Conservation (phyloP, 2,797 vertebrate species). For the Myripristis jacobus region DNA sequence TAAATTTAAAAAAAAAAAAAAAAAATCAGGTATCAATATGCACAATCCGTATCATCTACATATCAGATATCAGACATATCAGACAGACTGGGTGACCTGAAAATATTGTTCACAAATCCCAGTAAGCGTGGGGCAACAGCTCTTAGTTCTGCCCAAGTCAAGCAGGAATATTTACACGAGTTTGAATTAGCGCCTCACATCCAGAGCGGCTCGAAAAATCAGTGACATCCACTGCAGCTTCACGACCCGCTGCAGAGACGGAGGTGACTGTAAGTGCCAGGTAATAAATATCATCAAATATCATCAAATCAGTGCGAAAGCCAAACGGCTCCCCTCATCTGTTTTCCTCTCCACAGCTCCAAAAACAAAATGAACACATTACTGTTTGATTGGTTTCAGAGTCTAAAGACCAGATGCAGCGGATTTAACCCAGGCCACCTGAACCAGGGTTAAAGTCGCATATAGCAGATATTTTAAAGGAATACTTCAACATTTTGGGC, state of each 20-base stretch:
- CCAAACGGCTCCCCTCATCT: constrained; percentile 17
- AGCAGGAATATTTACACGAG: constrained; percentile 26
- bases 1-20: constrained; percentile 7
- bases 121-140: constrained; percentile 19
- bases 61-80: constrained; percentile 16
- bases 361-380: constrained; percentile 17
- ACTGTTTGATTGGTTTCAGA: constrained; percentile 1
- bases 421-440: background rate
- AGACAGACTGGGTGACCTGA: constrained; percentile 38
- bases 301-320: constrained; percentile 20
- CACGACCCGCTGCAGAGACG: constrained; percentile 28
- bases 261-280: constrained; percentile 39
- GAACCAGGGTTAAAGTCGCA: constrained; percentile 7
- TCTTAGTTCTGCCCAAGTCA: constrained; percentile 23
- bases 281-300: constrained; percentile 17
- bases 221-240: constrained; percentile 3
- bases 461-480: constrained; percentile 1
- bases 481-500: no score
- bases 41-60: constrained; percentile 36
- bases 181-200: constrained; percentile 26
- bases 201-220: constrained; percentile 37
- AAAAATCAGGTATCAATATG: constrained; percentile 28
- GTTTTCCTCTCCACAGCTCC: constrained; percentile 14
- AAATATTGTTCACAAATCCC: constrained; percentile 44
- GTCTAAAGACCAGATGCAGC: constrained; percentile 12